Conservation (phyloP, 2,113 vertebrate genomes). For the Axis porcinus region DNA sequence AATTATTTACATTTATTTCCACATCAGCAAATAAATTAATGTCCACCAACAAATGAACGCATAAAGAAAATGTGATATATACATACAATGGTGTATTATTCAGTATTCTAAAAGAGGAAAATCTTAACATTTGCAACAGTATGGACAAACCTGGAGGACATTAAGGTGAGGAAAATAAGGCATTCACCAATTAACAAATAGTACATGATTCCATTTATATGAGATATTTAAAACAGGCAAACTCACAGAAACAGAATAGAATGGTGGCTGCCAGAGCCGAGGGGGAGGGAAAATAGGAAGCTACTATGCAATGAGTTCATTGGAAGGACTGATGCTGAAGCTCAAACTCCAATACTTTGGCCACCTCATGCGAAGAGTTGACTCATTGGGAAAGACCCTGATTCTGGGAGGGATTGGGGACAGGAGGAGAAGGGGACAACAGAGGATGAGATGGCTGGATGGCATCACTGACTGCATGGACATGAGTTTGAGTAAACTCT, state of each 20-base stretch:
- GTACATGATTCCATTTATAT: not conserved
- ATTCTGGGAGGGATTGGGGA: no score
- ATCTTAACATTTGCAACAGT: not conserved
- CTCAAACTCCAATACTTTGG: no score
- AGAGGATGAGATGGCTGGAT: no score
- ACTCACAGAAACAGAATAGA: not conserved
- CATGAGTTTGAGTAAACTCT: no score
- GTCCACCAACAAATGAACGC: not conserved
- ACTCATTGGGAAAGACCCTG: no score
- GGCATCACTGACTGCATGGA: no score
- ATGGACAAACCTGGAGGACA: not conserved
- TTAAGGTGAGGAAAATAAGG: not conserved
- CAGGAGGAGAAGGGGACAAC: no score
- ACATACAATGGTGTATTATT: not conserved
- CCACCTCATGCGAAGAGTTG: no score
- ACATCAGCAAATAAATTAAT: not conserved
- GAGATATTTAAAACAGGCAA: not conserved
- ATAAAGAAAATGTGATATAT: not conserved
- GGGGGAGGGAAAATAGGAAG: not conserved
- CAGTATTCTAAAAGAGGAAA: not conserved
- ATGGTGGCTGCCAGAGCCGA: not conserved
- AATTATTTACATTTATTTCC: not conserved
- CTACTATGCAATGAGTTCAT: not conserved
- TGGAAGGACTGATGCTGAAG: no score
- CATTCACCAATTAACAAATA: not conserved